A percentile compares a stretch with the other conserved stretches of the same genome.
Conservation (phyloP, 2,888 invertebrate genomes). For the Brachyptera putata region DNA sequence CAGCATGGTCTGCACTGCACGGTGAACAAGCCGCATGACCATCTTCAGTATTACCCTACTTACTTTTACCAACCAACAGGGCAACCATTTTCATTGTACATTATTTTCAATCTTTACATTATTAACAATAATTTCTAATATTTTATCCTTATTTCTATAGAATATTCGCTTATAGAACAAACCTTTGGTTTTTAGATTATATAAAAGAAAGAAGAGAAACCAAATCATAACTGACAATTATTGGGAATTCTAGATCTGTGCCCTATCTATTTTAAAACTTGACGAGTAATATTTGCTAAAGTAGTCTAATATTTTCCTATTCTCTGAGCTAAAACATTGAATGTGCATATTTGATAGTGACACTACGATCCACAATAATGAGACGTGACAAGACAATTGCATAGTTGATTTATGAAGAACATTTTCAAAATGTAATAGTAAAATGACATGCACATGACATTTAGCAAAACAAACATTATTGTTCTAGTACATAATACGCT, state of each 20-base stretch:
- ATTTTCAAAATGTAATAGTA: conserved; percentile 22
- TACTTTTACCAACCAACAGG: too few species aligned
- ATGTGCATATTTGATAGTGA: conserved; percentile 13
- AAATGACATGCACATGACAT: conserved; percentile 27
- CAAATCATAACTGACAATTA: too few species aligned
- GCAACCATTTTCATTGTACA: too few species aligned
- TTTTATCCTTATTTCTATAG: background rate
- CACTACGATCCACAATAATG: conserved; percentile 2
- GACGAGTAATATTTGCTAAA: background rate
- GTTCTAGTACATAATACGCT: background rate
- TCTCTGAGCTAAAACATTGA: conserved; percentile 3
- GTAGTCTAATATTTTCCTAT: background rate
- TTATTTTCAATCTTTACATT: too few species aligned
- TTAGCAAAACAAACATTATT: conserved; percentile 23
- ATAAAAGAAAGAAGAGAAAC: background rate
- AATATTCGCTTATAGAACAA: background rate
- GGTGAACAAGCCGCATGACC: too few species aligned
- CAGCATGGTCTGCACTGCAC: too few species aligned
- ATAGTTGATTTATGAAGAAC: conserved; percentile 13
- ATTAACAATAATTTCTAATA: background rate
- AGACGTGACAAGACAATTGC: conserved; percentile 10
- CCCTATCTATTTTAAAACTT: background rate
- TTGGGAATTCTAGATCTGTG: background rate
- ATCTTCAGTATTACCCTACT: too few species aligned
- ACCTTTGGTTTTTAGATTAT: conserved; percentile 5